Evolutionary conservation across 2,888 invertebrate species (phyloP).

Genomic region (Brachypalpus laphriformis): DNA sequence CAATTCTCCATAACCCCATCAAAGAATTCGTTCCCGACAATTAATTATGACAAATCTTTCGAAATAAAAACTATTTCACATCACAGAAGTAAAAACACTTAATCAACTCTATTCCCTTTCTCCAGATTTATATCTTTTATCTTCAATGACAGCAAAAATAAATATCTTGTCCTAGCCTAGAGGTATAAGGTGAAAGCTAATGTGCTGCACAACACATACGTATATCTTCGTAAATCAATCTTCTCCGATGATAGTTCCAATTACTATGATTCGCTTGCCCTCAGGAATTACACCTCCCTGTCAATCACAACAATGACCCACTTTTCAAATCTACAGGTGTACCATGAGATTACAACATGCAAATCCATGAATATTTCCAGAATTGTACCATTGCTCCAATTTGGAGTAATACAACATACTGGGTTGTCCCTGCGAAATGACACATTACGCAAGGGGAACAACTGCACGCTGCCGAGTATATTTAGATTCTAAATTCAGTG

Average conservation of each 20-base stretch:
- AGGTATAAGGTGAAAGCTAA: slow-evolving; percentile 16
- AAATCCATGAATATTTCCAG: slow-evolving; percentile 57
- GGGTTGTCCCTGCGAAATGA: slow-evolving; percentile 26
- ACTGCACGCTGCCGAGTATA: slow-evolving; percentile 44
- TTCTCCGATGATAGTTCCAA: slow-evolving; percentile 26
- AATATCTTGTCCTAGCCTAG: background rate
- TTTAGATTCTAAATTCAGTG: slow-evolving; percentile 58
- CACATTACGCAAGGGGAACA: slow-evolving; percentile 66
- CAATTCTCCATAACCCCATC: background rate
- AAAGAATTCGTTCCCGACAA: background rate
- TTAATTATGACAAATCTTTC: slow-evolving; percentile 3
- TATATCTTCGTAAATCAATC: slow-evolving; percentile 23
- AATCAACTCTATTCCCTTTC: slow-evolving; percentile 24
- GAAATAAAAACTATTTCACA: slow-evolving; percentile 3
- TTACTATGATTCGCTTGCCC: slow-evolving; percentile 49
- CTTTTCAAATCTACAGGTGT: slow-evolving; percentile 64
- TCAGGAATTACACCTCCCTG: slow-evolving; percentile 32
- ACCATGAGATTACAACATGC: slow-evolving; percentile 19
- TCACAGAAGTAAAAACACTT: background rate
- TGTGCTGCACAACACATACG: too few species aligned
- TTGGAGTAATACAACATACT: slow-evolving; percentile 16
- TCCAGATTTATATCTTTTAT: slow-evolving; percentile 16
- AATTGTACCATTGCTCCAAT: slow-evolving; percentile 32
- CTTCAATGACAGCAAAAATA: slow-evolving; percentile 1
- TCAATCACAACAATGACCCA: slow-evolving; percentile 52